phyloP scores from a whole-genome alignment of 2,888 invertebrate genomes.

The Timandra comae region DNA sequence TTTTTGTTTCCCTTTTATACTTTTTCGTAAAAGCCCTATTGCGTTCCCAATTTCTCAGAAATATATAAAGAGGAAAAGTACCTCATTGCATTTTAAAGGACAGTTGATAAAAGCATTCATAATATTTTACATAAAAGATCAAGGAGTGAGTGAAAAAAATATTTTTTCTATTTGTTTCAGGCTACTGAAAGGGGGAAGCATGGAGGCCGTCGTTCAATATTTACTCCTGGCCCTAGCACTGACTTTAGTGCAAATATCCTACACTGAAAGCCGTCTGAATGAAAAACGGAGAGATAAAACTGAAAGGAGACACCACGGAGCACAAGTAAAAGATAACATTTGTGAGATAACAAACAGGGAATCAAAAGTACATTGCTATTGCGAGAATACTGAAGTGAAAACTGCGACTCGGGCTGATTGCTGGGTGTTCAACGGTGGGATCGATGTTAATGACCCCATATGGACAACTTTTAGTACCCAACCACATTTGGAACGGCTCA shows the following conservation, averaged over 20 bases:
- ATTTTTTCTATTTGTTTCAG: conserved; percentile 59
- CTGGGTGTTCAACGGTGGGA: conserved; percentile 83
- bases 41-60: too few species aligned
- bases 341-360: conserved; percentile 75
- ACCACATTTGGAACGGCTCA: conserved; percentile 80
- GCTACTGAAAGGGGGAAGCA: conserved; percentile 44
- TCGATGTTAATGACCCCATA: conserved; percentile 80
- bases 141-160: conserved; percentile 4
- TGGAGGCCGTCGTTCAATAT: conserved; percentile 70
- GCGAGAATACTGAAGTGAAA: conserved; percentile 74
- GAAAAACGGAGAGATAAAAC: conserved; percentile 74
- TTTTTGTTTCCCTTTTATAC: too few species aligned
- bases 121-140: conserved; percentile 2
- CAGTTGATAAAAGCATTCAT: conserved; percentile 7
- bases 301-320: conserved; percentile 57
- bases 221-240: conserved; percentile 69
- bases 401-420: conserved; percentile 84
- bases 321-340: conserved; percentile 69
- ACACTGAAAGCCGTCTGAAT: conserved; percentile 71
- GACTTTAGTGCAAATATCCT: conserved; percentile 73
- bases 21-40: too few species aligned
- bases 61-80: too few species aligned
- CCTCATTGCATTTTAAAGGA: too few species aligned
- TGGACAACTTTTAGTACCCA: conserved; percentile 86
- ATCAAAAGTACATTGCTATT: conserved; percentile 81